Conservation (phyloP, 1,140 invertebrate genomes). For the Philotrypesis tridentata region DNA sequence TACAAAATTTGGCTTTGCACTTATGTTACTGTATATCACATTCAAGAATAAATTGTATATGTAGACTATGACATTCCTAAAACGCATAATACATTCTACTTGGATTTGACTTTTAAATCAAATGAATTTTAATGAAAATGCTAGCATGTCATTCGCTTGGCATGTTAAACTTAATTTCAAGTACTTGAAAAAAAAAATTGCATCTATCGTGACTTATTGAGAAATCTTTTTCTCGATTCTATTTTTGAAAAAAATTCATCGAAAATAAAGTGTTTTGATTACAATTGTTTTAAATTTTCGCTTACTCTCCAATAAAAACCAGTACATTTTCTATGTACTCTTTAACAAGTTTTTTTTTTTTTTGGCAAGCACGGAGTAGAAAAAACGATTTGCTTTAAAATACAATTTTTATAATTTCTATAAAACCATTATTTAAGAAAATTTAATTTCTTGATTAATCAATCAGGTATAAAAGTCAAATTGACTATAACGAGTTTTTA, state of each 20-base stretch:
- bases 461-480: too few species aligned
- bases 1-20: background rate
- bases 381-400: background rate
- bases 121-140: background rate
- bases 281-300: background rate
- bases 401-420: too few species aligned
- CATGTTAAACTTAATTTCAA: background rate
- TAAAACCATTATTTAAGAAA: slow-evolving; percentile 9
- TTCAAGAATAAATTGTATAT: background rate
- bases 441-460: too few species aligned
- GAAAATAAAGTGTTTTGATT: background rate
- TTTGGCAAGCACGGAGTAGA: background rate
- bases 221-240: too few species aligned
- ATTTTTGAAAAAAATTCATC: background rate
- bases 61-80: background rate
- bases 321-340: background rate
- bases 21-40: background rate
- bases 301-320: background rate
- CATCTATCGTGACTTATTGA: background rate
- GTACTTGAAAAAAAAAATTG: background rate
- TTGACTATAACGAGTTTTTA: too few species aligned
- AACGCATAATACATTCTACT: background rate
- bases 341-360: background rate
- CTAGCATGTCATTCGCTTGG: background rate
- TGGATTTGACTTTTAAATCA: slow-evolving; percentile 9